Conservation (phyloP, 2,888 invertebrate species). For the Leptura quadrifasciata region DNA sequence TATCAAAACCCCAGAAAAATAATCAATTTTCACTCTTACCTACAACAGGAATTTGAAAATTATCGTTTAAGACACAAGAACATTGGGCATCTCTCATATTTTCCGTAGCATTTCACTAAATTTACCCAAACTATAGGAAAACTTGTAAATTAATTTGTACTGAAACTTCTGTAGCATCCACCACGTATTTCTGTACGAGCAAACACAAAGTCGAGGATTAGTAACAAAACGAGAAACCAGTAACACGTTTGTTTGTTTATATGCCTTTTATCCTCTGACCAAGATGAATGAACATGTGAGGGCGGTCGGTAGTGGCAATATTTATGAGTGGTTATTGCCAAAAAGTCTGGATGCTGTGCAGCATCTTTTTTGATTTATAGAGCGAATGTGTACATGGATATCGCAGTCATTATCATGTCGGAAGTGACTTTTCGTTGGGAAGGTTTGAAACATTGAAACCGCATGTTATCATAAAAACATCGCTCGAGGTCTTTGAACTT, state of each 20-base stretch:
- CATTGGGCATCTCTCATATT: too few species aligned
- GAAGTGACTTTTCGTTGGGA: slow-evolving; percentile 39
- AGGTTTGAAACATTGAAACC: slow-evolving; percentile 26
- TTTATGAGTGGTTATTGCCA: slow-evolving; percentile 23
- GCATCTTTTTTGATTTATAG: slow-evolving; percentile 27
- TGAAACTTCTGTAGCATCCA: too few species aligned
- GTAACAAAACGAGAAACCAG: neutral
- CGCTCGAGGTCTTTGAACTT: slow-evolving; percentile 37
- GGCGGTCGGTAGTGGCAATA: neutral
- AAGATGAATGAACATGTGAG: slow-evolving; percentile 26
- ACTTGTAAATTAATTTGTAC: too few species aligned
- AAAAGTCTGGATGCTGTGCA: slow-evolving; percentile 28
- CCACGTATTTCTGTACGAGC: neutral
- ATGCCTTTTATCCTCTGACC: slow-evolving; percentile 11
- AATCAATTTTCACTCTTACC: too few species aligned
- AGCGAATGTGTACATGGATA: slow-evolving; percentile 31
- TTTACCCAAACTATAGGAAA: too few species aligned
- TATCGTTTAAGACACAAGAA: too few species aligned
- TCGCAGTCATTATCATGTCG: slow-evolving; percentile 41
- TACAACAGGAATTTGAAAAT: too few species aligned
- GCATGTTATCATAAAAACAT: slow-evolving; percentile 38
- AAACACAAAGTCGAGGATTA: neutral
- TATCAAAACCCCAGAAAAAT: too few species aligned
- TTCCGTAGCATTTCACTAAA: too few species aligned
- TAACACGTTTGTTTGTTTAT: slow-evolving; percentile 16